Base-by-base conservation (phyloP, 1,140 invertebrate genomes). In the Euschistus heros region DNA sequence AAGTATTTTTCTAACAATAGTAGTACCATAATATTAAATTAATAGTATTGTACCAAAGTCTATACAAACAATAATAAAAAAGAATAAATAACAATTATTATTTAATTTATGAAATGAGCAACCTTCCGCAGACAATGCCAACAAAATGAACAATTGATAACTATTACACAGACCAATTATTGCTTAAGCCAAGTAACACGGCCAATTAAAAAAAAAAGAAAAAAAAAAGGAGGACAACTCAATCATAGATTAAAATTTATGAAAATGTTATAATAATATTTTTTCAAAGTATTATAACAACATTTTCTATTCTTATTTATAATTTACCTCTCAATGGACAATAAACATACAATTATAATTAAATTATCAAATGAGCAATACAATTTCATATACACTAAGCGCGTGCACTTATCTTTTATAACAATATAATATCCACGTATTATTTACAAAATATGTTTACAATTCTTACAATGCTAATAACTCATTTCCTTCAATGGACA, bases 341-440 rank as follows among this genome's bases (percentile, higher is more conserved):
- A 64, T 64, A 44, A 61, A 44, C 30, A 18, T 61, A 61, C 37
- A 18, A 61, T 61, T 61, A 61, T 61, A 61, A 61, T 61, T 61
- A 61, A 61, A 61, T 61, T 61, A 61, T 44, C 27, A 64, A 64
- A 64, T 64, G 63, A 64, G 63, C 63, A 64, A 64, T 64, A 64
- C 63, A 64, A 64, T 64, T 64, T 64, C 63, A 64, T 64, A 54
- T 64, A 64, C 63, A 64, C 63, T 64, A 64, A 64, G 63, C 63
- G 50, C 46, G 63, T 64, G 63, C 63, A 54, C 42, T 63, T 61
- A 61, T 47, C 44, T 47, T 44, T 30, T 37, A 37, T 64, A 61
- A 61, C 50, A 64, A 64, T 54, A 52, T 52, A 64, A 52, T 52
- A 64, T 64, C 46, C 63, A 64, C 46, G 62, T 47, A 27, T 63